phyloP scores from a whole-genome alignment of 2,113 vertebrate species.

The Oxyruncus cristatus region DNA sequence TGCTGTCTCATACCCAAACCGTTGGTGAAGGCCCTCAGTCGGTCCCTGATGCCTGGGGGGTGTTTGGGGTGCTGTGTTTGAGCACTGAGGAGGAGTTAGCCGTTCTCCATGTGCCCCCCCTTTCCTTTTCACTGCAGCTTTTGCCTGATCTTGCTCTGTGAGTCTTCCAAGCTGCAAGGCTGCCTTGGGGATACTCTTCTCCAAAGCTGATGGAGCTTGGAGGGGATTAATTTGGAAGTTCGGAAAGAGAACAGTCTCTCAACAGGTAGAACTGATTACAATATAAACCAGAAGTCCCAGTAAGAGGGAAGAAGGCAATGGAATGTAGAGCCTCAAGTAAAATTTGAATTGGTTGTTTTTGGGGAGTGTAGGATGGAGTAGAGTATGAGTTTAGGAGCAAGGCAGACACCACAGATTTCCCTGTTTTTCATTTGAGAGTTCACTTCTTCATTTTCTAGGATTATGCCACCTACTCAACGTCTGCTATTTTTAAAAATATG shows the following conservation, averaged over 20 bases:
- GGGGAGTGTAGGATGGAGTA: background rate
- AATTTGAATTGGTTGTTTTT: background rate
- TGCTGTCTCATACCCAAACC: rapidly evolving
- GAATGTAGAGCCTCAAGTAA: background rate
- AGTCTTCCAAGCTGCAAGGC: background rate
- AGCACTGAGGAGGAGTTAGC: rapidly evolving
- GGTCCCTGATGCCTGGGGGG: rapidly evolving
- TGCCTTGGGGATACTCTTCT: rapidly evolving
- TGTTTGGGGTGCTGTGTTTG: rapidly evolving
- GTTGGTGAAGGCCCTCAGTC: rapidly evolving
- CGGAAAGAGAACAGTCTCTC: background rate
- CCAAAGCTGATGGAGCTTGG: background rate
- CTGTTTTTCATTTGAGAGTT: background rate
- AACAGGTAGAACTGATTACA: background rate
- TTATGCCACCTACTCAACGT: background rate
- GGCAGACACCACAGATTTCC: background rate
- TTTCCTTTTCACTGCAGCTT: background rate
- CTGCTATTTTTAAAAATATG: rapidly evolving
- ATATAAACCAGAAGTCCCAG: rapidly evolving
- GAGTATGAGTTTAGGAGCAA: background rate
- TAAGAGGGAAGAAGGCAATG: rapidly evolving
- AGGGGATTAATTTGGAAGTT: rapidly evolving
- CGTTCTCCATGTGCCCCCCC: rapidly evolving
- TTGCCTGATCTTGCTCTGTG: background rate
- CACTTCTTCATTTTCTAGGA: background rate